Base-by-base conservation (phyloP, 2,113 vertebrate genomes). In the Entosphenus tridentatus region DNA sequence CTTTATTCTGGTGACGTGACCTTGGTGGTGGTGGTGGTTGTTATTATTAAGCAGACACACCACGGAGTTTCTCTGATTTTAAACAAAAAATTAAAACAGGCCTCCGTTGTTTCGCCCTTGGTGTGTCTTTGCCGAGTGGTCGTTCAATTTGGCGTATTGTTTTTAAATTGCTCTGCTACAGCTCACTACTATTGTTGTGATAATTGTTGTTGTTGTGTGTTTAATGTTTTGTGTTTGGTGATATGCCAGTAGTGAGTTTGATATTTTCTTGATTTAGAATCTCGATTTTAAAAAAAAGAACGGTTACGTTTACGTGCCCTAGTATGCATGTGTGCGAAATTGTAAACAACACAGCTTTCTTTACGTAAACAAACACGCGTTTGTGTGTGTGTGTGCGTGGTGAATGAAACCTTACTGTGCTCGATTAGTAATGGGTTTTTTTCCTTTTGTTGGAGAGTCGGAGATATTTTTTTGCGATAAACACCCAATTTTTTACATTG, bases 321-420 rank as follows among this genome's bases (percentile, higher is more conserved):
- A 8, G 7, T 62, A 62, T 62, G 58, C 16, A 62, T 62, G 16
- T 62, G 58, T 8, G 58, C 58, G 58, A 14, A 17, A 14, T 17
- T 62, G 58, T 62, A 13, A 14, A 17, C 21, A 65, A 65, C 62
- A 10, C n/a, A 65, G 62, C 62, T 65, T 65, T 65, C n/a, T 65
- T 65, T 65, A 16, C 62, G 62, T 16, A 10, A 11, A 65, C n/a
- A 65, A 11, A 9, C n/a, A n/a, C 8, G 62, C 6, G 14, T 8
- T 65, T 65, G 59, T 65, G 2, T 65, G 62, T 65, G 62, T 65
- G 58, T 62, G 58, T 62, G 58, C 16, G 58, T 62, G 58, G n/a
- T 65, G n/a, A 9, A 65, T 11, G 62, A 65, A 9, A 21, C 62
- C 8, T 65, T 9, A 9, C 62, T 11, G 10, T 16, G 21, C 62